Evolutionary conservation across 2,888 invertebrate genomes (phyloP), one percentile per base, ranked within the genome.

Genomic region (Abrostola triplasia): DNA sequence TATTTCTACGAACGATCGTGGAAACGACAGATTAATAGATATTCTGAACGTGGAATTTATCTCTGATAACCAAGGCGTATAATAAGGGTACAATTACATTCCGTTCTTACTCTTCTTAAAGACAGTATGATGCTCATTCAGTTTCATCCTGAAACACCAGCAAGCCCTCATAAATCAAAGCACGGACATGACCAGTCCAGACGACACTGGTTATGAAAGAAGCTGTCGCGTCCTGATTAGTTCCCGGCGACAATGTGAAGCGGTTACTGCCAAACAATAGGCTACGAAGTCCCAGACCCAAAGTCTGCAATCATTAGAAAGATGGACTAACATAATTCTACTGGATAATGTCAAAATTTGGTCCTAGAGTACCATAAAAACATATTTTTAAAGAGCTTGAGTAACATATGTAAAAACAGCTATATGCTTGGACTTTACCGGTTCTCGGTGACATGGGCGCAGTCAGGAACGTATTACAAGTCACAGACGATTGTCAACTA

Each of bases 201-300:
- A 47, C 60, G 67, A 58, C 69, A 67, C 61, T 58, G 58, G 55
- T 70, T 64, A 73, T 77, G 70, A 77, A 78, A 78, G 81, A 76
- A 62, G 70, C 77, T 71, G 83, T 80, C 81, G 74, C 70, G 86
- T 75, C 76, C 83, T 82, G 86, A 86, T 87, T 85, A 83, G 77
- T 73, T 75, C 71, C 65, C 64, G 37, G 59, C 74, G 64, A 64
- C 50, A n/a, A 53, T 41, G 24, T 24, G 24, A 24, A 24, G 24
- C 44, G 52, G 52, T 47, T 47, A 24, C 44, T 24, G 44, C 44
- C 44, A 47, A 47, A 47, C 44, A 47, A 47, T 47, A 47, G 44
- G 5, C 44, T 11, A 44, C 44, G 13, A 9, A 47, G 44, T 13
- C 13, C n/a, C n/a, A n/a, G 24, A 4, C 24, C 24, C 24, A 24